Base-by-base conservation (phyloP, 2,888 invertebrate genomes). In the Lydus trimaculatus region DNA sequence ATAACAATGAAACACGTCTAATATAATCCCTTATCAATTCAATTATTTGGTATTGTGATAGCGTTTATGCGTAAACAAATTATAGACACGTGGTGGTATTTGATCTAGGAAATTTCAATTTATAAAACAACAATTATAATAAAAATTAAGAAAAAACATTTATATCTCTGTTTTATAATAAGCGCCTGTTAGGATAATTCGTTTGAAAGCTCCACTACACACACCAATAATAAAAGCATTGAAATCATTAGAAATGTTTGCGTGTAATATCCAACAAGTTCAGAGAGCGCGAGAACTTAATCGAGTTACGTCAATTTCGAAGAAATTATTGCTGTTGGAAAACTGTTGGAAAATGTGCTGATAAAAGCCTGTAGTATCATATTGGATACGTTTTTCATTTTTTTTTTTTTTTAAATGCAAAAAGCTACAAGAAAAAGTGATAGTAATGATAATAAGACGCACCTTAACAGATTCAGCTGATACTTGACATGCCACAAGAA, bases 391-490 rank as follows among this genome's bases (percentile, higher is more conserved):
- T n/a, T n/a, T n/a, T 15, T 13, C 6, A 31, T 8, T 7, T 31
- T 36, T 36, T 36, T 36, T 36, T 36, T 2, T 28, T 28, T 2
- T 9, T 39, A 39, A 5, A 43, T 17, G 43, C 43, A 52, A 52
- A 39, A 43, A 52, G 13, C 23, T 23, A 52, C 5, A 52, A 52
- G 1, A 52, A 23, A 17, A 9, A 43, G 5, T 39, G 2, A 39
- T 39, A 39, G 15, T 39, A 43, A 43, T 43, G 5, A 20, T 52
- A 52, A 39, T 39, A 68, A 58, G 48, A 69, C 66, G 43, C 67
- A 70, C 71, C 67, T 65, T 71, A 69, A 65, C 33, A 63, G 73
- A 72, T 73, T 76, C 75, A 62, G 77, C 77, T 61, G 72, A 74
- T 71, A 76, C 77, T 66, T 73, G 76, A 75, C 48, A 48, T 17